phyloP scores from a whole-genome alignment of 2,113 vertebrate genomes.

The Acinonyx jubatus region DNA sequence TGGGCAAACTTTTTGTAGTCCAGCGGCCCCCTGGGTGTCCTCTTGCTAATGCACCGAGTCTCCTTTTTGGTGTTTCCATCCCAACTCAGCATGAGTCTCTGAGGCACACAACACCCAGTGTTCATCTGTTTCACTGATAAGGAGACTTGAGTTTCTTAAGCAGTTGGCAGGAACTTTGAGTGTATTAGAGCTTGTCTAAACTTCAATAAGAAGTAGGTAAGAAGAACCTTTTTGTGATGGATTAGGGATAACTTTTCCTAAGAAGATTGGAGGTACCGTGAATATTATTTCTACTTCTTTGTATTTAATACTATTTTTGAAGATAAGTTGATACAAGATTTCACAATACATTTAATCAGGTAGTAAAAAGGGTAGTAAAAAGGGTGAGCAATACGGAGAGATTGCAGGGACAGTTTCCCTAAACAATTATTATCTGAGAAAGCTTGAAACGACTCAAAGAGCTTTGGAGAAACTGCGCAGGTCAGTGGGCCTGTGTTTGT shows the following conservation, averaged over 20 bases:
- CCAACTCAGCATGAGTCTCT: not conserved
- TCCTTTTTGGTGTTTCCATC: not conserved
- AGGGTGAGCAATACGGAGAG: not conserved
- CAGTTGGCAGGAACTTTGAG: not conserved
- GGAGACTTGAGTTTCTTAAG: not conserved
- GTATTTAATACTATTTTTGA: not conserved
- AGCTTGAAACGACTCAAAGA: not conserved
- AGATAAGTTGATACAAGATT: not conserved
- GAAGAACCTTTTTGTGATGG: not conserved
- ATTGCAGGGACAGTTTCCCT: not conserved
- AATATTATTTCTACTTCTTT: not conserved
- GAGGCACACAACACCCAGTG: not conserved
- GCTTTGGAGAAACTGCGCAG: not conserved
- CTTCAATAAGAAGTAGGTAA: not conserved
- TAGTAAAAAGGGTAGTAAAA: not conserved
- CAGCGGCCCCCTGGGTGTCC: not conserved
- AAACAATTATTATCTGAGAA: not conserved
- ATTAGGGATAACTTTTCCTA: not conserved
- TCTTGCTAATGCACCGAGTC: not conserved
- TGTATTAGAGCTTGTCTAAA: slow-evolving; percentile 16
- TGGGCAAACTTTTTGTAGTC: not conserved
- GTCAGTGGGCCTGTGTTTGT: not conserved
- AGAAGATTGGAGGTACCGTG: not conserved
- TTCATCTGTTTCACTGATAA: not conserved
- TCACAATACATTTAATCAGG: not conserved